phyloP scores from a whole-genome alignment of 2,797 vertebrate genomes.

The Scarus forsteni region DNA sequence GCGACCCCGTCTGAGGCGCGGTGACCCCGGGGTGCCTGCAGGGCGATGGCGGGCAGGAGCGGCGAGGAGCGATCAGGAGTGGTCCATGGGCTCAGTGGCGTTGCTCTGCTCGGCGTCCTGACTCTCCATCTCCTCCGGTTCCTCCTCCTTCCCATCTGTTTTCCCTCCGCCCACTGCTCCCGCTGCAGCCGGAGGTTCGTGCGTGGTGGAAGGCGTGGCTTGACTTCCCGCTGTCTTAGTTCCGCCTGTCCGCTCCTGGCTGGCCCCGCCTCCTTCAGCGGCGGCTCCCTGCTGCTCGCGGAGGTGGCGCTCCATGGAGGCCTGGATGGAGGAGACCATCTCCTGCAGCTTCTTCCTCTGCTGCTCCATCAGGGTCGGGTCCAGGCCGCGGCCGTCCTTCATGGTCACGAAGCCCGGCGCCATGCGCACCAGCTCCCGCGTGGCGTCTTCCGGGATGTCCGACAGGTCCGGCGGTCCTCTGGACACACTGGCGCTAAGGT shows the following conservation, averaged over 20 bases:
- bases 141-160: conserved; percentile 87
- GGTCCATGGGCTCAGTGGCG: conserved; percentile 96
- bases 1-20: conserved; percentile 85
- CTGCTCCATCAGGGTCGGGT: conserved; percentile 94
- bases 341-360: conserved; percentile 97
- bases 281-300: conserved; percentile 88
- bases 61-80: conserved; percentile 88
- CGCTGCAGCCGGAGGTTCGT: conserved; percentile 70
- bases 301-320: conserved; percentile 97
- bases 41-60: conserved; percentile 5
- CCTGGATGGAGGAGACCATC: conserved; percentile 99
- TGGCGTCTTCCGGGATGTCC: conserved; percentile 87
- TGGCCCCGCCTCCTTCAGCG: conserved; percentile 74
- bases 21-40: conserved; percentile 43
- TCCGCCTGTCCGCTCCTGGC: conserved; percentile 80
- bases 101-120: conserved; percentile 90
- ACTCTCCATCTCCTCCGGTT: conserved; percentile 96
- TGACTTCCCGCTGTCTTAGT: conserved; percentile 75
- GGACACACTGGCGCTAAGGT: conserved; percentile 89
- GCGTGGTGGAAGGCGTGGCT: conserved; percentile 65
- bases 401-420: conserved; percentile 95
- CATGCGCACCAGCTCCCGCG: conserved; percentile 93
- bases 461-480: conserved; percentile 77
- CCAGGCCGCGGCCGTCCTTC: conserved; percentile 91
- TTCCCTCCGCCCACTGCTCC: conserved; percentile 53